Evolutionary conservation across 2,113 vertebrate species (phyloP), one percentile per base, ranked within the genome.

Genomic region (Hassar affinis): DNA sequence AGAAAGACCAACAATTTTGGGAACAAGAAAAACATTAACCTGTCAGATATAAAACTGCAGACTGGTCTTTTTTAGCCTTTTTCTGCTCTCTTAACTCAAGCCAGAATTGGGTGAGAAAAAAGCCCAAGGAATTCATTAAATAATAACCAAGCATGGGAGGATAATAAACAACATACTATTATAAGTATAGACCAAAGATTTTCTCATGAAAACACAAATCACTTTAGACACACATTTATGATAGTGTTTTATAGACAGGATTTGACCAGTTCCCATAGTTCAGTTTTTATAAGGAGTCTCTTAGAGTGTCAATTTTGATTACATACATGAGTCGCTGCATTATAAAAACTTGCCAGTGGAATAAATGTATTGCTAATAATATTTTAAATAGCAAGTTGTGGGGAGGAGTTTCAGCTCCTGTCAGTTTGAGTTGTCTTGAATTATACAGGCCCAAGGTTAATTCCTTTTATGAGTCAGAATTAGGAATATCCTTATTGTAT

Each of bases 131-230:
- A 68, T 84, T 74, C 57, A 78, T 27, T 22, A 62, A 66, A 81
- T 56, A 51, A 83, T 71, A 85, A 85, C 52, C 62, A 84, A n/a
- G 10, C 38, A 54, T 76, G 33, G 77, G 56, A 57, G 72, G 25
- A 82, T 81, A 84, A 83, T 78, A 82, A 83, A 83, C 84, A 77
- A 42, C 78, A 54, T 80, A 78, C 71, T 85, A 79, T 81, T 81
- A 61, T 62, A 33, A 83, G 68, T 66, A 81, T 51, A 64, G 61
- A 81, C 38, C 27, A 25, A 69, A 77, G 81, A 83, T 84, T 82
- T 82, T 71, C 68, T 76, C 27, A 56, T 68, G 64, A 52, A 85
- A 84, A 86, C 87, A 83, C 80, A 59, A 57, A 49, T 71, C 20
- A 64, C 35, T 82, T 86, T 61, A 61, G 38, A 87, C 71, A 66